These are phyloP conservation scores for Loris lydekkerianus DNA, from an alignment of 2,797 vertebrate species.

Conservation along the genomic window DNA sequence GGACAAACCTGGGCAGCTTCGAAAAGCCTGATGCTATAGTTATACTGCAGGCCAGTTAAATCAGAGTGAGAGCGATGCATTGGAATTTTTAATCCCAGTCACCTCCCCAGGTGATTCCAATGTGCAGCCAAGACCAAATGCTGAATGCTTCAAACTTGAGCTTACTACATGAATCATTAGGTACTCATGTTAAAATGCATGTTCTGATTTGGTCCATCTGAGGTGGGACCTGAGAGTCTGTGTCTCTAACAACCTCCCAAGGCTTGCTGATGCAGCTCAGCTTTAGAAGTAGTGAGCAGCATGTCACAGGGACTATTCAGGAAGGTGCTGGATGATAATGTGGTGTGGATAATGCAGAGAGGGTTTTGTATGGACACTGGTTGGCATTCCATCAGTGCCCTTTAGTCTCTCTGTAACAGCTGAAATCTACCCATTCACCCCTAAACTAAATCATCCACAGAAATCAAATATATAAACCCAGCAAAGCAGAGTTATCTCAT, in stretches of 20 bases:
- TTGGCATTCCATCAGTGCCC: not conserved
- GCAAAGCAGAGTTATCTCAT: not conserved
- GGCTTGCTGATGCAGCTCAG: not conserved
- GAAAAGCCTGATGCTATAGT: not conserved
- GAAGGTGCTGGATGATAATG: not conserved
- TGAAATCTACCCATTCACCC: not conserved
- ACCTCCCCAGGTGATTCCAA: not conserved
- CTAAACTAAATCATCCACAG: not conserved
- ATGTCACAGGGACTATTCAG: not conserved
- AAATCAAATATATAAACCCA: not conserved
- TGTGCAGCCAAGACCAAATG: not conserved
- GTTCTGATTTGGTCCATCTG: not conserved
- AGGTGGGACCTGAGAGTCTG: not conserved
- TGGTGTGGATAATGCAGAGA: not conserved
- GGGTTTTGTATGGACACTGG: not conserved
- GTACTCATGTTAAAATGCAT: not conserved
- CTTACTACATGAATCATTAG: not conserved
- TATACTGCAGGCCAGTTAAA: not conserved
- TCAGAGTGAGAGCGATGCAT: not conserved
- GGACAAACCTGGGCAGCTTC: not conserved
- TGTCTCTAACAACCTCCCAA: not conserved
- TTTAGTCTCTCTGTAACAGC: not conserved
- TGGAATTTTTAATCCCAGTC: not conserved
- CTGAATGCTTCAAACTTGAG: not conserved
- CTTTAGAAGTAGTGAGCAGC: not conserved